Percentiles rank a stretch among this genome's conserved stretches.
These are phyloP conservation scores for Idris sp. DNA, from an alignment of 1,140 invertebrate genomes.

Conservation along the genomic window DNA sequence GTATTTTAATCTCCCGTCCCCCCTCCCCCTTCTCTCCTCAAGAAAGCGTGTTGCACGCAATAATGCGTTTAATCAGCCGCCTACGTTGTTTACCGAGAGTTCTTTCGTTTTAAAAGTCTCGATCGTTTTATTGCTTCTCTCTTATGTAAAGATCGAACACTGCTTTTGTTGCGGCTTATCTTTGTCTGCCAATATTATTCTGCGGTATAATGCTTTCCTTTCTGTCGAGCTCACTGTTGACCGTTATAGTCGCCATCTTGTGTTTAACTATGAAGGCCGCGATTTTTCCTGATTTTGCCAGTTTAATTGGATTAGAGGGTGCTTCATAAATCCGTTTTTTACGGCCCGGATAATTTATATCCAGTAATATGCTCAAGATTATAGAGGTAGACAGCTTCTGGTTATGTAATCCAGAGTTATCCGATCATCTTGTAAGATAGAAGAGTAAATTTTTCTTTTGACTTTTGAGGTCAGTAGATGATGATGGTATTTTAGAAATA, in stretches of 20 bases:
- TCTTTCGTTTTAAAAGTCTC: no score
- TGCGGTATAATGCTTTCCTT: no score
- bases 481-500: no score
- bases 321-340: conserved; percentile 48
- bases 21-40: conserved; percentile 1
- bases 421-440: no score
- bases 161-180: conserved; percentile 48
- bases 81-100: conserved; percentile 23
- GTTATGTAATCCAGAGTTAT: conserved; percentile 42
- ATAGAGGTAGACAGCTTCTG: conserved; percentile 16
- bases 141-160: conserved; percentile 42
- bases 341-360: conserved; percentile 34
- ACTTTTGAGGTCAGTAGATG: no score
- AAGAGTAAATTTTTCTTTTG: no score
- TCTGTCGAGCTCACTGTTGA: conserved; percentile 13
- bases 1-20: conserved; percentile 8
- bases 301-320: conserved; percentile 49
- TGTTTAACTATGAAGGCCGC: conserved; percentile 11
- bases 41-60: conserved; percentile 34
- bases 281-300: conserved; percentile 26
- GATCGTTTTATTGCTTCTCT: conserved; percentile 47
- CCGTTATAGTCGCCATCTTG: conserved; percentile 11
- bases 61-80: conserved; percentile 48
- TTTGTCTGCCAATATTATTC: conserved; percentile 33
- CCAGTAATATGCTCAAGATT: neutral